A percentile compares a stretch with the other conserved stretches of the same genome.
phyloP scores from a whole-genome alignment of 2,888 invertebrate species.

The Agrenia bidenticulata region DNA sequence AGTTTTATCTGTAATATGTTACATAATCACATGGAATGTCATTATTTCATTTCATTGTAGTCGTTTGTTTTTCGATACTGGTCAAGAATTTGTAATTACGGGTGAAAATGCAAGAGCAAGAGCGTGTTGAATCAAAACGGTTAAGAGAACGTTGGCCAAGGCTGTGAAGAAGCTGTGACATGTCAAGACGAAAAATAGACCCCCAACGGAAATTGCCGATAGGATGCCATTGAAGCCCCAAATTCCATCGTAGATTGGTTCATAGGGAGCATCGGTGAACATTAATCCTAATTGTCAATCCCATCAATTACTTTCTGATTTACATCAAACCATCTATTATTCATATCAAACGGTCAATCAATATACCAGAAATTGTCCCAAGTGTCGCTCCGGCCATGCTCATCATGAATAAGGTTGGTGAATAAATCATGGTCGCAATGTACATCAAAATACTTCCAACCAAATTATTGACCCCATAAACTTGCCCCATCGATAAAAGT shows the following conservation, averaged over 20 bases:
- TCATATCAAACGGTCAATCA: too few relatives aligned
- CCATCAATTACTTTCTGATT: background rate
- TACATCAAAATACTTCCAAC: slow-evolving; percentile 56
- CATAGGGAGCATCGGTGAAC: slow-evolving; percentile 43
- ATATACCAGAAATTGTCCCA: slow-evolving; percentile 56
- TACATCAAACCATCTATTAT: background rate
- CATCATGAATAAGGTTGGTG: slow-evolving; percentile 57
- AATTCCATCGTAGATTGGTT: slow-evolving; percentile 56
- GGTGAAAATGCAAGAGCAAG: slow-evolving; percentile 54
- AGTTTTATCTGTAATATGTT: slow-evolving; percentile 47
- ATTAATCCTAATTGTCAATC: slow-evolving; percentile 34
- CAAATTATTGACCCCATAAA: slow-evolving; percentile 56
- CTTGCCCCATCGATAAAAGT: slow-evolving; percentile 57
- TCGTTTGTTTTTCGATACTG: background rate
- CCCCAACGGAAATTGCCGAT: slow-evolving; percentile 57
- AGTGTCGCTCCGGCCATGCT: slow-evolving; percentile 56
- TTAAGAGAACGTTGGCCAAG: slow-evolving; percentile 56
- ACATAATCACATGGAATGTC: background rate
- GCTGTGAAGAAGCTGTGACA: slow-evolving; percentile 54
- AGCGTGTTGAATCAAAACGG: slow-evolving; percentile 56
- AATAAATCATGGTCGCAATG: slow-evolving; percentile 57
- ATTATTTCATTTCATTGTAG: background rate
- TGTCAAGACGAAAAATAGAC: slow-evolving; percentile 57
- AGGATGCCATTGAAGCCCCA: slow-evolving; percentile 59
- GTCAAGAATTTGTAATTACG: too few relatives aligned